phyloP scores from a whole-genome alignment of 2,113 vertebrate genomes.

The Labeo catla region DNA sequence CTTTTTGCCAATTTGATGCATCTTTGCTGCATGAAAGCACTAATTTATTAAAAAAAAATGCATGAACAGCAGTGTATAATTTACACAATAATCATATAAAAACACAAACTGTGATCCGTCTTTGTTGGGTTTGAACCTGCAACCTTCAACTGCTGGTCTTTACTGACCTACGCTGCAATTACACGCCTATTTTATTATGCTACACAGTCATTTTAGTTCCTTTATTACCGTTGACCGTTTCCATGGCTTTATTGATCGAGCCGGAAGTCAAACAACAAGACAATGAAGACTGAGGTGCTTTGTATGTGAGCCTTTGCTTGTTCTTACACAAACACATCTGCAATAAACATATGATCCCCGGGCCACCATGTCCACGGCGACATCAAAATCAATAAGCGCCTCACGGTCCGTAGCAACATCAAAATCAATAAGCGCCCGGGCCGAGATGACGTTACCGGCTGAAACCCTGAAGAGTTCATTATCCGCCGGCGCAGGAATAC shows the following conservation, averaged over 20 bases:
- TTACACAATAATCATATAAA: background rate
- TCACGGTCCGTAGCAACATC: constrained; percentile 5
- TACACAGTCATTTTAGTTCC: background rate
- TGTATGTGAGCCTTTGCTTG: constrained; percentile 2
- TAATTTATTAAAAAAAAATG: no score
- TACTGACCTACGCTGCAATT: background rate
- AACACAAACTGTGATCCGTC: background rate
- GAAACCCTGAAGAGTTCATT: constrained; percentile 40
- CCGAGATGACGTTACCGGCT: background rate
- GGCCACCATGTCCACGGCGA: background rate
- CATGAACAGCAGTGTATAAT: no score
- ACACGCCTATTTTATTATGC: background rate
- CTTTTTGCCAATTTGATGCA: background rate
- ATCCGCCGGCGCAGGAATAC: constrained; percentile 41
- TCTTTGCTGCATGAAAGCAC: no score
- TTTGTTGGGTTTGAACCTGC: background rate
- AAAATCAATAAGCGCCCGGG: constrained; percentile 8
- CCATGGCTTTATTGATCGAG: constrained; percentile 9
- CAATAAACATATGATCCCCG: constrained; percentile 9
- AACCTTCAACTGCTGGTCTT: background rate
- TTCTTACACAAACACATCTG: constrained; percentile 20
- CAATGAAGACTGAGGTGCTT: background rate
- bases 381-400: constrained; percentile 39
- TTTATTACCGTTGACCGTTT: background rate
- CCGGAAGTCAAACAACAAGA: constrained; percentile 6